Evolutionary conservation across 2,797 vertebrate genomes (phyloP), one percentile per base, ranked within the genome.

Genomic region (Argya squamiceps): DNA sequence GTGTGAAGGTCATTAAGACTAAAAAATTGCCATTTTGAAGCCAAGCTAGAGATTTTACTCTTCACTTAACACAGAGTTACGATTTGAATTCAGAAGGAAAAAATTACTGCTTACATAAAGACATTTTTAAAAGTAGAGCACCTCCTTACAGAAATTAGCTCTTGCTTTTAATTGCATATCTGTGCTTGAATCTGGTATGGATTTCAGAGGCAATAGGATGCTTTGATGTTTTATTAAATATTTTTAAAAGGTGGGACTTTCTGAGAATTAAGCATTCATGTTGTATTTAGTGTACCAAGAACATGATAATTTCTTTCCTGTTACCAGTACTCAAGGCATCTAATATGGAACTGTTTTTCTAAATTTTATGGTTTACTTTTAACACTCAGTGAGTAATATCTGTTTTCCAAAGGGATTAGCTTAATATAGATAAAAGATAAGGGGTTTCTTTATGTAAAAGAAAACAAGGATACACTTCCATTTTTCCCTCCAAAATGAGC

Each of bases 201-300:
- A 95, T 97, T 98, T 98, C 97, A 97, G 96, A 98, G 97, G 95
- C 93, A 95, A 92, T 75, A 39, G 84, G 59, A 82, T 93, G 88
- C 97, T 98, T 98, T 98, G 97, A 98, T 97, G 97, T 97, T 98
- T 98, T 97, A 98, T 98, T 97, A 97, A 92, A 97, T 97, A 68
- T 96, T 97, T 97, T 97, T 97, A 64, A 97, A 97, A 98, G 97
- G 97, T 98, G 95, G 96, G 68, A 62, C 84, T 97, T 97, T 88
- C 90, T 80, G 87, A 95, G 94, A 95, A 96, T 62, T 60, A 94
- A 95, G 92, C 86, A 85, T 94, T 91, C 50, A 55, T 96, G 93
- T 96, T 96, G 94, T 74, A 97, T 97, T 98, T 96, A 96, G 30
- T 96, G 78, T 96, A 95, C 52, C 79, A 89, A 91, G 85, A 92